Conservation (phyloP, 2,888 invertebrate species). For the Chelonus formosanus region DNA sequence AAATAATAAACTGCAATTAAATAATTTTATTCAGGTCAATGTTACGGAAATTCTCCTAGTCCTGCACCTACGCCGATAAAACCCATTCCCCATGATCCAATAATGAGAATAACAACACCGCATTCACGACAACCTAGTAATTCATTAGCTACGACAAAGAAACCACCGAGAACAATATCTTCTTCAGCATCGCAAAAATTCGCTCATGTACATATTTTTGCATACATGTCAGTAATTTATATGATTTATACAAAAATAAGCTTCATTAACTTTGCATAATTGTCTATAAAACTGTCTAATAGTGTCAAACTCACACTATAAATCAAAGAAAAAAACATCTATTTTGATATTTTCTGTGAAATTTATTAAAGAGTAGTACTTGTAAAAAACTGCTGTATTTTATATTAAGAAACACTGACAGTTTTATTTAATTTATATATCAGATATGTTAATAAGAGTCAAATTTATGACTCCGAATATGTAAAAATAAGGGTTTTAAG, state of each 20-base stretch:
- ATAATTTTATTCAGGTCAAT: slow-evolving; percentile 52
- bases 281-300: too few species aligned
- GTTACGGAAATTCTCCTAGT: slow-evolving; percentile 62
- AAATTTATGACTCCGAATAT: too few species aligned
- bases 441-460: too few species aligned
- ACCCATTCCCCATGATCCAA: slow-evolving; percentile 54
- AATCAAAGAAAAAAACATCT: too few species aligned
- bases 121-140: slow-evolving; percentile 39
- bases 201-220: too few species aligned
- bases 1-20: slow-evolving; percentile 5
- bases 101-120: slow-evolving; percentile 52
- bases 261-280: too few species aligned
- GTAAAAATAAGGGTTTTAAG: neutral
- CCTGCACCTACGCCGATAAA: slow-evolving; percentile 61
- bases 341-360: too few species aligned
- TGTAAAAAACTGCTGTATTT: too few species aligned
- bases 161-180: slow-evolving; percentile 36
- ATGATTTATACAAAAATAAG: neutral
- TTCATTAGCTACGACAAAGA: slow-evolving; percentile 40
- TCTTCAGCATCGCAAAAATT: slow-evolving; percentile 27
- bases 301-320: too few species aligned
- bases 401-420: too few species aligned
- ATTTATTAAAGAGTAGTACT: too few species aligned
- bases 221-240: slow-evolving; percentile 6
- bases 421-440: too few species aligned